These are phyloP conservation scores for Austrolebias charrua DNA, from an alignment of 2,797 vertebrate species.

Conservation along the genomic window DNA sequence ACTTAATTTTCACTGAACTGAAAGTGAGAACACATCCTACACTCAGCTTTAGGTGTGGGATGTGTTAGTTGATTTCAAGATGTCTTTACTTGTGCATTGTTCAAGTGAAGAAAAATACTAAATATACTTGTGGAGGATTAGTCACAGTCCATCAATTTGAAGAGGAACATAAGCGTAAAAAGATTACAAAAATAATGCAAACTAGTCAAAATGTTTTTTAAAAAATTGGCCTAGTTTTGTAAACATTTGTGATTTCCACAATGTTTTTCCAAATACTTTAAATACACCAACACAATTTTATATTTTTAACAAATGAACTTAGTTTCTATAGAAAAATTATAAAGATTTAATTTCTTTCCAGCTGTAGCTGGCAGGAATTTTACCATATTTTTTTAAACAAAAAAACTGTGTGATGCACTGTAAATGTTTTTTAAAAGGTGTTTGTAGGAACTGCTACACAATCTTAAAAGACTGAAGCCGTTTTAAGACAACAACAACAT, in stretches of 20 bases:
- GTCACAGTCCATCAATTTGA: conserved; percentile 1
- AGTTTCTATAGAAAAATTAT: too few species aligned
- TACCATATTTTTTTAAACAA: too few species aligned
- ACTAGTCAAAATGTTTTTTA: neutral
- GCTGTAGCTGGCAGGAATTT: too few species aligned
- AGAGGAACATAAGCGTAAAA: neutral
- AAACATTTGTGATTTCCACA: neutral
- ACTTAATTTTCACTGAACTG: neutral
- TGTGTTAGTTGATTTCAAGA: conserved; percentile 10
- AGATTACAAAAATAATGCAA: neutral
- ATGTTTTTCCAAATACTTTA: conserved; percentile 4
- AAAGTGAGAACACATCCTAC: neutral
- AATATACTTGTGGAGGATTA: conserved; percentile 13
- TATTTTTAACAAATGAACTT: neutral
- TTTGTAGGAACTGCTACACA: too few species aligned
- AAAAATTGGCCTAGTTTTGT: neutral
- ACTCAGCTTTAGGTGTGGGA: conserved; percentile 6
- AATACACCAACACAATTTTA: neutral
- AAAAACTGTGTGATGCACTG: too few species aligned
- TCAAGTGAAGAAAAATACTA: conserved; percentile 1
- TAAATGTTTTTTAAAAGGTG: too few species aligned
- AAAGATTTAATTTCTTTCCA: too few species aligned
- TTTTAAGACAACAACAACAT: too few species aligned
- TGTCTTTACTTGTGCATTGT: conserved; percentile 2
- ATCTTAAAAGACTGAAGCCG: too few species aligned